These are phyloP conservation scores for Mystacides longicornis DNA, from an alignment of 2,888 invertebrate species.

Conservation along the genomic window DNA sequence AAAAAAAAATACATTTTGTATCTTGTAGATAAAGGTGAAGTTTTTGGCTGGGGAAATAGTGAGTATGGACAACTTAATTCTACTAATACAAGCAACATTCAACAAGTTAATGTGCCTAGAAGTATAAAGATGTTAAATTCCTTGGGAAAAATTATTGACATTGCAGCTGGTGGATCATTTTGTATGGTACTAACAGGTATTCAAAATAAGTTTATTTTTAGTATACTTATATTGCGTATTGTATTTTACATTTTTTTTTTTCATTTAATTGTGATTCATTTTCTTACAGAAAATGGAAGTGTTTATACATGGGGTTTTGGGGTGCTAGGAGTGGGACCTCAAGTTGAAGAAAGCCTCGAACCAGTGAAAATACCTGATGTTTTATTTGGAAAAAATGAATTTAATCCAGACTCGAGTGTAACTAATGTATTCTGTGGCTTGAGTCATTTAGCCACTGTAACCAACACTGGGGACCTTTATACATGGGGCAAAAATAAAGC, in stretches of 20 bases:
- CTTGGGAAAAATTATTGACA: slow-evolving; percentile 69
- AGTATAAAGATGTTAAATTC: slow-evolving; percentile 54
- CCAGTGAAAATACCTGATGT: slow-evolving; percentile 72
- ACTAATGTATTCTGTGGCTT: slow-evolving; percentile 63
- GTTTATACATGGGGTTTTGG: slow-evolving; percentile 95
- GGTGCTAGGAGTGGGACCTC: slow-evolving; percentile 81
- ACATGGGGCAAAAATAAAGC: slow-evolving; percentile 87
- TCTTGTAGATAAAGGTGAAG: slow-evolving; percentile 69
- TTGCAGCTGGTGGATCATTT: slow-evolving; percentile 81
- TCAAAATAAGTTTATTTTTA: slow-evolving; percentile 14
- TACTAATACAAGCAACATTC: slow-evolving; percentile 38
- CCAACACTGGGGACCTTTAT: slow-evolving; percentile 75
- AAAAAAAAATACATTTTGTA: slow-evolving; percentile 13
- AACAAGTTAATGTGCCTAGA: slow-evolving; percentile 69
- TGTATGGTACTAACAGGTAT: slow-evolving; percentile 77
- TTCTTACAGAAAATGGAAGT: slow-evolving; percentile 63
- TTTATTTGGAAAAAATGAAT: slow-evolving; percentile 80
- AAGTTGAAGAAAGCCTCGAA: slow-evolving; percentile 53
- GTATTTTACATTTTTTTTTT: neutral
- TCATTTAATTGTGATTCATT: neutral
- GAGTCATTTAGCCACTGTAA: slow-evolving; percentile 73
- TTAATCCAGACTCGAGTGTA: slow-evolving; percentile 62
- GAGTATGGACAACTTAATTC: slow-evolving; percentile 81
- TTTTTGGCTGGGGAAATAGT: slow-evolving; percentile 96
- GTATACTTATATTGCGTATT: neutral